phyloP scores from a whole-genome alignment of 2,888 invertebrate genomes.

The Sturmia bella region DNA sequence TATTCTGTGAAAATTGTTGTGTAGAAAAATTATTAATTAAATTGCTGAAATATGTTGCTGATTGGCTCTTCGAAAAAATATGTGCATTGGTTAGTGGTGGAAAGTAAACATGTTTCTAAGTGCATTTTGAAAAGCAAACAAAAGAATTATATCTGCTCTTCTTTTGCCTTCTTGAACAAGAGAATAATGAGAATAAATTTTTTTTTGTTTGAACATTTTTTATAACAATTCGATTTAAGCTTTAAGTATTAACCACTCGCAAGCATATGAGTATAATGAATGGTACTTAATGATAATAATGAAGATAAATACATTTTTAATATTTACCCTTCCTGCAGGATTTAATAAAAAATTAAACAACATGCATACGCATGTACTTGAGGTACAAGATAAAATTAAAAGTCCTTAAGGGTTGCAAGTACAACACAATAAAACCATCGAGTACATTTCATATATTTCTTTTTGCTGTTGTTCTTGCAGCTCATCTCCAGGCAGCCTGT shows the following conservation, averaged over 20 bases:
- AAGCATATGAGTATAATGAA: slow-evolving; percentile 37
- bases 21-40: too few species aligned
- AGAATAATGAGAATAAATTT: slow-evolving; percentile 33
- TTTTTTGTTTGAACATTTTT: slow-evolving; percentile 23
- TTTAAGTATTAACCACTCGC: slow-evolving; percentile 50
- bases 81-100: slow-evolving; percentile 36
- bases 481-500: slow-evolving; percentile 35
- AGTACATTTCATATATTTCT: slow-evolving; percentile 10
- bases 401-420: slow-evolving; percentile 39
- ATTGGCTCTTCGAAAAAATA: slow-evolving; percentile 4
- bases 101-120: not conserved
- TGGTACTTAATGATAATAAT: slow-evolving; percentile 52
- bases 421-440: not conserved
- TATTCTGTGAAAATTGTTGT: too few species aligned
- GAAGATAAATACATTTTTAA: not conserved
- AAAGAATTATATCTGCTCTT: slow-evolving; percentile 37
- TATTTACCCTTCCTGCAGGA: slow-evolving; percentile 30
- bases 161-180: not conserved
- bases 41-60: too few species aligned
- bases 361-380: slow-evolving; percentile 13
- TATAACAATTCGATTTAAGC: slow-evolving; percentile 57
- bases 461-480: too few species aligned
- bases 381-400: slow-evolving; percentile 42
- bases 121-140: slow-evolving; percentile 1
- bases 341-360: slow-evolving; percentile 7